phyloP scores from a whole-genome alignment of 2,888 invertebrate genomes.

The Geotrupes spiniger region DNA sequence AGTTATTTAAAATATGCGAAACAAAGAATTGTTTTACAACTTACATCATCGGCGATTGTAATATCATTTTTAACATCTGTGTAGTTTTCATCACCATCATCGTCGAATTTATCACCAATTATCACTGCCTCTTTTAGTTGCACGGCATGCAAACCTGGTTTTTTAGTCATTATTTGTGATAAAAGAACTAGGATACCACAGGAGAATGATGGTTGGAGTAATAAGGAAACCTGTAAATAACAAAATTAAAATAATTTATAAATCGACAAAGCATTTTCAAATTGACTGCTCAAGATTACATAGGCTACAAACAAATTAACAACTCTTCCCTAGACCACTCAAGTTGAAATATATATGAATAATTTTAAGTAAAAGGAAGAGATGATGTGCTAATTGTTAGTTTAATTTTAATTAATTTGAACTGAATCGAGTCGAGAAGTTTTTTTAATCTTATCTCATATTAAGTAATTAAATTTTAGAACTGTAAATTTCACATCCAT shows the following conservation, averaged over 20 bases:
- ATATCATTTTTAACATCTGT: conserved; percentile 35
- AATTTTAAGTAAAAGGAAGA: no score
- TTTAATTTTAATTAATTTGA: no score
- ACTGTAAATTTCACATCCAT: no score
- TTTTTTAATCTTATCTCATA: no score
- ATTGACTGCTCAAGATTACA: no score
- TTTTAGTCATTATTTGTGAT: conserved; percentile 61
- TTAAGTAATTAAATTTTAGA: no score
- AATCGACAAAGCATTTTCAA: no score
- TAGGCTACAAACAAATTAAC: no score
- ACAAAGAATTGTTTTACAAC: background rate
- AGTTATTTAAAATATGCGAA: background rate
- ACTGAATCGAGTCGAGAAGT: no score
- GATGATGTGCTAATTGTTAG: no score
- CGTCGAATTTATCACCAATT: conserved; percentile 23
- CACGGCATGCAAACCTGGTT: conserved; percentile 35
- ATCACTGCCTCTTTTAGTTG: conserved; percentile 36
- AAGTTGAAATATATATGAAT: no score
- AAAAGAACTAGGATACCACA: conserved; percentile 81
- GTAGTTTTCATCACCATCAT: conserved; percentile 40
- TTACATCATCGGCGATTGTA: conserved; percentile 18
- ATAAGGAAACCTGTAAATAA: conserved; percentile 58
- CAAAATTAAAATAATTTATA: conserved; percentile 10
- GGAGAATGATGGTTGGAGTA: conserved; percentile 72
- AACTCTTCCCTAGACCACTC: no score